Evolutionary conservation across 2,113 vertebrate species (phyloP).

Genomic region (Colaptes auratus): DNA sequence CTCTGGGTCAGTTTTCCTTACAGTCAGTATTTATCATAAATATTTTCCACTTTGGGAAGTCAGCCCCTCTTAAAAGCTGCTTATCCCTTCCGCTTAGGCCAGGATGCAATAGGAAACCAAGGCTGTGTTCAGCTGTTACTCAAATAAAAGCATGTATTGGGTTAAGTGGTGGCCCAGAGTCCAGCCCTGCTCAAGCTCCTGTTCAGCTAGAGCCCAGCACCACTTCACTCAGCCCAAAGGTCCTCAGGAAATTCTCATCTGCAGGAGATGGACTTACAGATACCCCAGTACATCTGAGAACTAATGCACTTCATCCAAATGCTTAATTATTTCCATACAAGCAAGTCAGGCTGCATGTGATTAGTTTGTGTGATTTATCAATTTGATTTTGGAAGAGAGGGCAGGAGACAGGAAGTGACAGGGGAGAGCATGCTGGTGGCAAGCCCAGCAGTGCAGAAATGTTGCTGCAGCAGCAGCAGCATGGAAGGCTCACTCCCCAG

Average conservation of each 20-base stretch:
- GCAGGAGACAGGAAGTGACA: background rate
- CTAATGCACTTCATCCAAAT: background rate
- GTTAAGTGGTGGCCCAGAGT: background rate
- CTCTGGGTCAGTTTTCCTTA: background rate
- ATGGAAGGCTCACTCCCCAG: rapidly evolving
- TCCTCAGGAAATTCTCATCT: background rate
- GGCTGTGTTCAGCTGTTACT: background rate
- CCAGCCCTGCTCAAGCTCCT: background rate
- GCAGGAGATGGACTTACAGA: background rate
- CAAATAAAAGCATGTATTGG: background rate
- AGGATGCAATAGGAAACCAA: background rate
- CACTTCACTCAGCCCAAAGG: background rate
- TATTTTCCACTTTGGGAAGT: background rate
- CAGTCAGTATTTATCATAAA: background rate
- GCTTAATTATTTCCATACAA: background rate
- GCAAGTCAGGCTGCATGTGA: background rate
- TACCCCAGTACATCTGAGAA: background rate
- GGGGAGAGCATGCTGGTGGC: background rate
- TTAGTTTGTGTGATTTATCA: background rate
- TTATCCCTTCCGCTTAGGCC: background rate
- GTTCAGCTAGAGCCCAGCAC: background rate
- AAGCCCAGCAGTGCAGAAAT: background rate
- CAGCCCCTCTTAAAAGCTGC: background rate
- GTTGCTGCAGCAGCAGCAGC: background rate
- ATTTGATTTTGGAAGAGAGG: background rate